A percentile compares a stretch with the other conserved stretches of the same genome.
phyloP scores from a whole-genome alignment of 2,797 vertebrate genomes.

The Columba guinea region DNA sequence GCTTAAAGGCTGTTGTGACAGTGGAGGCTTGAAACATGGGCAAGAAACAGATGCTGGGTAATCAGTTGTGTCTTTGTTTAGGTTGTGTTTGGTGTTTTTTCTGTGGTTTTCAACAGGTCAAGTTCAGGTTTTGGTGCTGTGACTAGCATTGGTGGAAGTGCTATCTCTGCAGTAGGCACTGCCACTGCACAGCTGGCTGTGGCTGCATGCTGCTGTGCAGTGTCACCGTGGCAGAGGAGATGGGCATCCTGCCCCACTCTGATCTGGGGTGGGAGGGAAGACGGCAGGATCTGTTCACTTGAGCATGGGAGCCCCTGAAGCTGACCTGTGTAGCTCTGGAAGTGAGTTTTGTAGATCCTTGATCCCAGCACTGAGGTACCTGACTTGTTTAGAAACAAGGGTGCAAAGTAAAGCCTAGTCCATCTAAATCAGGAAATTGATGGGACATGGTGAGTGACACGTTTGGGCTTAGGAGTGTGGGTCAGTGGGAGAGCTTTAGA shows the following conservation, averaged over 20 bases:
- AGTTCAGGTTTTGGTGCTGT: rapidly evolving
- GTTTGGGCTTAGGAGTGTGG: neutral
- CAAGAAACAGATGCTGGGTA: neutral
- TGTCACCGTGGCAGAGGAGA: rapidly evolving
- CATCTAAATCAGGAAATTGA: rapidly evolving
- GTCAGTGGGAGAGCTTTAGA: rapidly evolving
- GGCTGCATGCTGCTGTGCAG: rapidly evolving
- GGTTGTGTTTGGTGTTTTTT: too few species aligned
- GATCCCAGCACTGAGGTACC: rapidly evolving
- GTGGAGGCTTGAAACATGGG: neutral
- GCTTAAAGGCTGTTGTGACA: neutral
- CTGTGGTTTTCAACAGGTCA: neutral
- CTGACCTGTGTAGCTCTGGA: too few species aligned
- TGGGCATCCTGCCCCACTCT: rapidly evolving
- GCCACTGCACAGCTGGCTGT: neutral
- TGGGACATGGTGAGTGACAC: rapidly evolving
- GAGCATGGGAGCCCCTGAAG: rapidly evolving
- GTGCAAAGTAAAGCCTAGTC: rapidly evolving
- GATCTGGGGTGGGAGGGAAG: too few species aligned
- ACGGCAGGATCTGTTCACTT: rapidly evolving
- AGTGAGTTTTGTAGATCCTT: neutral
- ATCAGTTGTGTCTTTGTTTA: neutral
- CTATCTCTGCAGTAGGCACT: neutral
- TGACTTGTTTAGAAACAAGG: rapidly evolving
- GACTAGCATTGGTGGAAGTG: too few species aligned